phyloP scores from a whole-genome alignment of 2,113 vertebrate genomes.

The Camelus dromedarius region DNA sequence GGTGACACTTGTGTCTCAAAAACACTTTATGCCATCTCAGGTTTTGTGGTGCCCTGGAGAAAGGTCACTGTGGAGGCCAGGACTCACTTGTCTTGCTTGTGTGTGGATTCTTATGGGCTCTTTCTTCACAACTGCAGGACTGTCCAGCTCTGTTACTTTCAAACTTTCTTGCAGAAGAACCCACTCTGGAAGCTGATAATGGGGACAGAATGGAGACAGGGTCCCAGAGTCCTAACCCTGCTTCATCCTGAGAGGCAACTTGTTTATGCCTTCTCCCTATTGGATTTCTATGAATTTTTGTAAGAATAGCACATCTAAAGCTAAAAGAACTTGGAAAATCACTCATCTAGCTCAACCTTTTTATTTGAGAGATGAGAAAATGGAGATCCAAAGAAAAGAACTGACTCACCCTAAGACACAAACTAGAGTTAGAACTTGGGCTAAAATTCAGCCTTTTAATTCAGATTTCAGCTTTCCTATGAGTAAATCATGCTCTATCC shows the following conservation, averaged over 20 bases:
- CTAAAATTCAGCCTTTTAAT: neutral
- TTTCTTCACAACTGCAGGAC: neutral
- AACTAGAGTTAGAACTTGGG: neutral
- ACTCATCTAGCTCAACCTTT: neutral
- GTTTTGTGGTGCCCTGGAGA: neutral
- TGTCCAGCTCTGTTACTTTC: neutral
- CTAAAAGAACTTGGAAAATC: slow-evolving; percentile 38
- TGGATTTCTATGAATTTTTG: neutral
- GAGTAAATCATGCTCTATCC: neutral
- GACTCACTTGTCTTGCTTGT: neutral
- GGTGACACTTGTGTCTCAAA: neutral
- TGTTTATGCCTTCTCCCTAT: neutral
- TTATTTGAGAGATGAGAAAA: slow-evolving; percentile 3
- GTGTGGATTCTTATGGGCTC: neutral
- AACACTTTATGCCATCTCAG: neutral
- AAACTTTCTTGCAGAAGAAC: neutral
- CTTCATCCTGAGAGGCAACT: neutral
- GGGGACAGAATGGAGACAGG: neutral
- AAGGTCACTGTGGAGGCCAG: neutral
- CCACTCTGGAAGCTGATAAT: neutral
- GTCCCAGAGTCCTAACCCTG: neutral
- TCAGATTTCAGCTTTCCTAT: neutral
- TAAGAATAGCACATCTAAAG: neutral
- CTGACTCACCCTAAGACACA: neutral
- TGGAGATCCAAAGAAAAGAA: neutral